phyloP scores from a whole-genome alignment of 2,888 invertebrate species.

The Lysandra bellargus region DNA sequence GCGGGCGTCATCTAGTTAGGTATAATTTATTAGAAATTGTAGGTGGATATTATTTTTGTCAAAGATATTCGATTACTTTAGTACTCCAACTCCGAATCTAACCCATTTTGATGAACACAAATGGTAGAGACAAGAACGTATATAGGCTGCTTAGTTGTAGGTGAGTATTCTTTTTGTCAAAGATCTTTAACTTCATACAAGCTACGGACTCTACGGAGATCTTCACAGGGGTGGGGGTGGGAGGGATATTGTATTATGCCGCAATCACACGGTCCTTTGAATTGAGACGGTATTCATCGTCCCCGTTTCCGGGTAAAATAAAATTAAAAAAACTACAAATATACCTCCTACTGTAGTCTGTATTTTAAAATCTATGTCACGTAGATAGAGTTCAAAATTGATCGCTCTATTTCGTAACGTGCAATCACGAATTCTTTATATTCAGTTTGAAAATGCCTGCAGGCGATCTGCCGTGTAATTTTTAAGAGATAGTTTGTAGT shows the following conservation, averaged over 20 bases:
- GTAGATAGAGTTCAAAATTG: constrained; percentile 37
- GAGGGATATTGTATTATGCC: constrained; percentile 43
- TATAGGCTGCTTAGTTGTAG: neutral
- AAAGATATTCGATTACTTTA: no score
- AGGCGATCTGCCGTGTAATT: neutral
- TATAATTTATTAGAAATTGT: no score
- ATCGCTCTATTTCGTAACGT: constrained; percentile 37
- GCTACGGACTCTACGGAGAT: neutral
- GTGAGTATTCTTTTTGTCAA: neutral
- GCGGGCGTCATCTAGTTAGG: no score
- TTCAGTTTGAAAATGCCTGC: constrained; percentile 31
- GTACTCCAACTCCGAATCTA: no score
- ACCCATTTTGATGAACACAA: no score
- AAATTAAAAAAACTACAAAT: constrained; percentile 44
- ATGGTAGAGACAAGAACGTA: no score
- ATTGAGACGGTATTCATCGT: constrained; percentile 46
- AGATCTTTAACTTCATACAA: neutral
- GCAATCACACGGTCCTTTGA: constrained; percentile 49
- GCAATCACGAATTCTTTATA: constrained; percentile 46
- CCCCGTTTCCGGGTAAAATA: constrained; percentile 48
- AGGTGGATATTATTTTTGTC: no score
- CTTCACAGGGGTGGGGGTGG: neutral
- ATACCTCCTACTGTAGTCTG: constrained; percentile 31
- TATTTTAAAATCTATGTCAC: constrained; percentile 28
- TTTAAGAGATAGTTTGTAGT: constrained; percentile 22